Evolutionary conservation across 2,797 vertebrate species (phyloP).

Genomic region (Brachymystax lenok): DNA sequence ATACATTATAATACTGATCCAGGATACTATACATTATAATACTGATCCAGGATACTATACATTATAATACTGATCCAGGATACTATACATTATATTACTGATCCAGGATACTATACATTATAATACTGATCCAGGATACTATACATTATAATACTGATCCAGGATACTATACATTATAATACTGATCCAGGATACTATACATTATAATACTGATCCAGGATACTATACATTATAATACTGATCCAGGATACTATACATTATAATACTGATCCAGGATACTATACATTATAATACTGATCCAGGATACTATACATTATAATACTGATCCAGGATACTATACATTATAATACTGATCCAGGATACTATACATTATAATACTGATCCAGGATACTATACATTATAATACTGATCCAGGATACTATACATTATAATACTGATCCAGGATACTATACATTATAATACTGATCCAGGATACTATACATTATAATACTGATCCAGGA

Average conservation of each 20-base stretch:
- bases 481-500: not conserved
- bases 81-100: not conserved
- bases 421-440: not conserved
- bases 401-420: not conserved
- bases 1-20: not conserved
- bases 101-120: not conserved
- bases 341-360: not conserved
- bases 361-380: not conserved
- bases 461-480: not conserved
- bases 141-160: not conserved
- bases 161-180: not conserved
- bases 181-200: not conserved
- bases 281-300: not conserved
- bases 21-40: not conserved
- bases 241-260: not conserved
- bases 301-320: not conserved
- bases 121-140: not conserved
- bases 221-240: not conserved
- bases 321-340: too few relatives aligned
- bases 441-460: not conserved
- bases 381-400: not conserved
- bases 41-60: not conserved
- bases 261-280: not conserved
- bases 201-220: constrained; percentile 1
- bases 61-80: too few relatives aligned